Conservation (phyloP, 2,797 vertebrate species). For the Alfaro cultratus region DNA sequence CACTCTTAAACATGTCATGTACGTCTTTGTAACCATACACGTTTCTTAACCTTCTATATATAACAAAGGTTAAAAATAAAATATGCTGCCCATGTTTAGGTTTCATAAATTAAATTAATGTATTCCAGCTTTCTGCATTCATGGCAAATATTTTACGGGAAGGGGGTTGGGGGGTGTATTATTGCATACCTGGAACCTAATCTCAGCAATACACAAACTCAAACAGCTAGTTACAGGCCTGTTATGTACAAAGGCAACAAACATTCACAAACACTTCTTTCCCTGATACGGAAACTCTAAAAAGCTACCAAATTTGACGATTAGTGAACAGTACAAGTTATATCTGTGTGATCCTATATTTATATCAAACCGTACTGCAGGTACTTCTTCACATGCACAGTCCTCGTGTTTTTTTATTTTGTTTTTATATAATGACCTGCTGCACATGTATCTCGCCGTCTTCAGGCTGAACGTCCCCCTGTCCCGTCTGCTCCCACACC, state of each 20-base stretch:
- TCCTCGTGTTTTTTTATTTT: neutral
- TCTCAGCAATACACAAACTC: conserved; percentile 51
- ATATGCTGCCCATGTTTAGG: conserved; percentile 21
- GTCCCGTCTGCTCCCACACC: conserved; percentile 68
- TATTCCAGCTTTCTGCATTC: conserved; percentile 42
- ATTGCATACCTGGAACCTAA: conserved; percentile 64
- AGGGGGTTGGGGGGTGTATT: conserved; percentile 58
- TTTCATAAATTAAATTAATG: conserved; percentile 45
- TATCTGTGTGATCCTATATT: conserved; percentile 75
- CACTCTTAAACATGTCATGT: conserved; percentile 8
- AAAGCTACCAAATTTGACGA: conserved; percentile 76
- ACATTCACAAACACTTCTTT: conserved; percentile 63
- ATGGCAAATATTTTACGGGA: conserved; percentile 45
- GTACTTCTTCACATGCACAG: conserved; percentile 24
- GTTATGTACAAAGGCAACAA: conserved; percentile 78
- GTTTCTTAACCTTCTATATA: conserved; percentile 6
- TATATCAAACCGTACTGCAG: conserved; percentile 61
- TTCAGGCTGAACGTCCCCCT: conserved; percentile 63
- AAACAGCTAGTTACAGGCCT: conserved; percentile 62
- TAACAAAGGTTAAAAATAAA: conserved; percentile 43
- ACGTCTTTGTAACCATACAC: neutral
- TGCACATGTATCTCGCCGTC: conserved; percentile 64
- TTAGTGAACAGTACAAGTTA: conserved; percentile 67
- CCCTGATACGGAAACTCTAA: conserved; percentile 78
- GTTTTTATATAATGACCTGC: conserved; percentile 69